phyloP scores from a whole-genome alignment of 1,140 invertebrate species.

The Lordiphosa mommai region DNA sequence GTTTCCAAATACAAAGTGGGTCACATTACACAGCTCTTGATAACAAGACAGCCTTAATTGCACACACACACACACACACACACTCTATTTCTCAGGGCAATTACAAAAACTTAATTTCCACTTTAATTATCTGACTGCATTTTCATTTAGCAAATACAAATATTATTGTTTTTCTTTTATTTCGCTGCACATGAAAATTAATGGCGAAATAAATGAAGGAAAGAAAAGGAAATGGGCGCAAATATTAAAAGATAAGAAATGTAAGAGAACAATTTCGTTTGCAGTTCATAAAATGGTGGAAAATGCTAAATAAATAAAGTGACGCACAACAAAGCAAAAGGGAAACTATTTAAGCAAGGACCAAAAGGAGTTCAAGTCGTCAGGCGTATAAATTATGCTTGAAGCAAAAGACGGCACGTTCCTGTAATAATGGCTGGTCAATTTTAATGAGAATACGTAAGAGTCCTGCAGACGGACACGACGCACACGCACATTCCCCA shows the following conservation, averaged over 20 bases:
- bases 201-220: slow-evolving; percentile 5
- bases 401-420: slow-evolving; percentile 51
- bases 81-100: not conserved
- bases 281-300: slow-evolving; percentile 22
- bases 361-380: slow-evolving; percentile 6
- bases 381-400: slow-evolving; percentile 43
- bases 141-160: slow-evolving; percentile 11
- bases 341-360: slow-evolving; percentile 28
- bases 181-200: slow-evolving; percentile 6
- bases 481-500: slow-evolving; percentile 14
- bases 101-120: slow-evolving; percentile 4
- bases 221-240: not conserved
- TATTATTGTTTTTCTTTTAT: slow-evolving; percentile 10
- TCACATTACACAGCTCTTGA: too few species aligned
- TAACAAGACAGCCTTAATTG: not conserved
- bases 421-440: slow-evolving; percentile 64
- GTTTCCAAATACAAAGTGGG: too few species aligned
- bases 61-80: not conserved
- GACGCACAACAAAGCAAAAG: slow-evolving; percentile 21
- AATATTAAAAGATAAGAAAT: too few species aligned
- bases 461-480: slow-evolving; percentile 28
- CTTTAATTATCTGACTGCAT: not conserved
- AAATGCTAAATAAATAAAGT: slow-evolving; percentile 60
- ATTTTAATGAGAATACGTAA: slow-evolving; percentile 70
- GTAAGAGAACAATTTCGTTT: not conserved